phyloP scores from a whole-genome alignment of 2,797 vertebrate genomes.

The Protosalanx chinensis region DNA sequence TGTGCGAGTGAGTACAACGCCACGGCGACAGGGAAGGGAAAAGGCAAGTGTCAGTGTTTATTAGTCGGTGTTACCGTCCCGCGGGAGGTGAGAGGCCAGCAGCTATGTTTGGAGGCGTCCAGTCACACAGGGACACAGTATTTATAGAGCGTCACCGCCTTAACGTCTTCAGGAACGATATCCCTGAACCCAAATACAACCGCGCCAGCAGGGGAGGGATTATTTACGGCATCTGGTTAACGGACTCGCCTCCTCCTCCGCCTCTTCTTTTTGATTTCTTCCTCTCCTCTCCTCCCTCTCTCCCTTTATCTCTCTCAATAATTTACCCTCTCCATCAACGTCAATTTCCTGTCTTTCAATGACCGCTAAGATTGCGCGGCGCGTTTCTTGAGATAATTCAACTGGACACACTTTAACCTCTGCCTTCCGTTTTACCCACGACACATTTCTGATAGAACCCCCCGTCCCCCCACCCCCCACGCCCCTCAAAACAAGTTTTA shows the following conservation, averaged over 20 bases:
- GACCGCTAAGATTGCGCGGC: too few relatives aligned
- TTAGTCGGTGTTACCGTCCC: conserved; percentile 33
- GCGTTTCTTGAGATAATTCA: too few relatives aligned
- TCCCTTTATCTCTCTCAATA: not conserved
- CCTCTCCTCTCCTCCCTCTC: not conserved
- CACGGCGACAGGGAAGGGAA: conserved; percentile 36
- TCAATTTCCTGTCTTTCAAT: not conserved
- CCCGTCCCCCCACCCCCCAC: too few relatives aligned
- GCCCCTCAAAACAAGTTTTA: too few relatives aligned
- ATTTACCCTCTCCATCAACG: not conserved
- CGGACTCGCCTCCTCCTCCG: not conserved
- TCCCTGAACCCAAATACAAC: conserved; percentile 46
- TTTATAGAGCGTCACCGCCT: conserved; percentile 54
- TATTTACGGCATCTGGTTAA: conserved; percentile 10
- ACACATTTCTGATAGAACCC: too few relatives aligned
- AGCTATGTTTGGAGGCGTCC: conserved; percentile 49
- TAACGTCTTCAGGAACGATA: conserved; percentile 58
- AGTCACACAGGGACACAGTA: conserved; percentile 49
- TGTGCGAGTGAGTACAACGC: not conserved
- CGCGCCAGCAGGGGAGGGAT: conserved; percentile 42
- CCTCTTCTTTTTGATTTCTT: not conserved
- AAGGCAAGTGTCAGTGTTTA: conserved; percentile 33
- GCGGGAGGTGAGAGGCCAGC: not conserved
- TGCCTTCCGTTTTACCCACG: too few relatives aligned
- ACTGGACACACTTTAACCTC: too few relatives aligned